Percentiles rank a stretch among this genome's conserved stretches.
Evolutionary conservation across 2,113 vertebrate species (phyloP).

Genomic region (Bagarius yarrelli): DNA sequence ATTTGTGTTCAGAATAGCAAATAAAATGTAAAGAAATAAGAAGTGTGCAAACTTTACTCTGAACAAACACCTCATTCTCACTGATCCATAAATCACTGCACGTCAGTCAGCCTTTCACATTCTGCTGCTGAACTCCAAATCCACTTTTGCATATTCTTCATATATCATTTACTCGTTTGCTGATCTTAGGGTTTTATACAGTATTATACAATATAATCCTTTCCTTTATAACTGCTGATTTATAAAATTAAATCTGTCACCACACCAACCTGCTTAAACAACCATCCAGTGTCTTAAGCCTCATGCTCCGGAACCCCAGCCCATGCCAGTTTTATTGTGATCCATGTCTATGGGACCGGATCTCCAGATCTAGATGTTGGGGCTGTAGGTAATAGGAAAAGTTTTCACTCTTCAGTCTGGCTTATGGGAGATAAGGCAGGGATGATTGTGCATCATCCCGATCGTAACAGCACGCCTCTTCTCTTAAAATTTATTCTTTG

Average conservation of each 20-base stretch:
- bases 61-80: constrained; percentile 6
- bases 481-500: constrained; percentile 47
- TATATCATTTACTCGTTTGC: constrained; percentile 28
- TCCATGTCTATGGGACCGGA: constrained; percentile 52
- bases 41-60: not conserved
- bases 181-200: constrained; percentile 44
- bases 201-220: constrained; percentile 40
- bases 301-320: constrained; percentile 69
- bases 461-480: constrained; percentile 49
- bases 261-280: constrained; percentile 73
- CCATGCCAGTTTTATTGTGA: constrained; percentile 67
- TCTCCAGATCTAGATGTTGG: constrained; percentile 62
- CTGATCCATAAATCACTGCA: not conserved
- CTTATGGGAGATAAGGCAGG: constrained; percentile 68
- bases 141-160: constrained; percentile 29
- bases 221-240: constrained; percentile 70
- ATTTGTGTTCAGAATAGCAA: not conserved
- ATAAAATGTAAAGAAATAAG: constrained; percentile 2
- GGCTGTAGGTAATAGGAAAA: constrained; percentile 75
- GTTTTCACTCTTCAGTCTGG: constrained; percentile 66
- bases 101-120: constrained; percentile 25
- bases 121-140: constrained; percentile 17
- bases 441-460: constrained; percentile 58
- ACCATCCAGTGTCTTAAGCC: constrained; percentile 58
- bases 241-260: constrained; percentile 72